These are phyloP conservation scores for Morinoia aosen DNA, from an alignment of 2,888 invertebrate genomes.

Conservation along the genomic window DNA sequence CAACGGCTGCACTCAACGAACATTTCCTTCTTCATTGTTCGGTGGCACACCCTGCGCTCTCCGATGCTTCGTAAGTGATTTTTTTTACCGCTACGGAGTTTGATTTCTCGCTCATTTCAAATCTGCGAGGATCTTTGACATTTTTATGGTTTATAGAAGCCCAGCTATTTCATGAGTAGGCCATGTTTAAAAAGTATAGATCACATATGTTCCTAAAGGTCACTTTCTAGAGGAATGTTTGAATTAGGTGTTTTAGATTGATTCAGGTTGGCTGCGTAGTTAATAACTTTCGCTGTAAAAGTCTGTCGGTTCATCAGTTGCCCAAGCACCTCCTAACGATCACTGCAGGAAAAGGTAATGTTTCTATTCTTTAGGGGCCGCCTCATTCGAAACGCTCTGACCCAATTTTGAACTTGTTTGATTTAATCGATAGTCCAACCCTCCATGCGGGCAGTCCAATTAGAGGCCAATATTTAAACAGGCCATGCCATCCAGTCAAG, in stretches of 20 bases:
- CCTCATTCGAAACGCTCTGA: neutral
- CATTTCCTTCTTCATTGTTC: neutral
- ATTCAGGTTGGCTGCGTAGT: neutral
- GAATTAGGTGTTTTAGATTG: neutral
- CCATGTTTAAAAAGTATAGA: neutral
- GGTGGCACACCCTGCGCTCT: neutral
- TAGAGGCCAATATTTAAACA: neutral
- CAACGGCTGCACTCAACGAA: neutral
- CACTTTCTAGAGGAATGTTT: too few relatives aligned
- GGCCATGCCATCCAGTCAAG: neutral
- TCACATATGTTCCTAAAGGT: neutral
- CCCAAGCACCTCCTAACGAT: neutral
- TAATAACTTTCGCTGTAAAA: neutral
- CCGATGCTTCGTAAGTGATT: neutral
- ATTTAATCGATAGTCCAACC: neutral
- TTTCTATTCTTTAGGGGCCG: neutral
- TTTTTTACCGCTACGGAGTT: neutral
- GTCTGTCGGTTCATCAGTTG: neutral
- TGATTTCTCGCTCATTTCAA: neutral
- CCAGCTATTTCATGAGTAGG: neutral
- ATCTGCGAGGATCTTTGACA: neutral
- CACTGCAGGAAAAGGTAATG: neutral
- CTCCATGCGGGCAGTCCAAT: neutral
- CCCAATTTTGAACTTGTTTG: slow-evolving; percentile 4
- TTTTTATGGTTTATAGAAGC: neutral